Evolutionary conservation across 2,888 invertebrate genomes (phyloP).

Genomic region (Hymenopus coronatus): DNA sequence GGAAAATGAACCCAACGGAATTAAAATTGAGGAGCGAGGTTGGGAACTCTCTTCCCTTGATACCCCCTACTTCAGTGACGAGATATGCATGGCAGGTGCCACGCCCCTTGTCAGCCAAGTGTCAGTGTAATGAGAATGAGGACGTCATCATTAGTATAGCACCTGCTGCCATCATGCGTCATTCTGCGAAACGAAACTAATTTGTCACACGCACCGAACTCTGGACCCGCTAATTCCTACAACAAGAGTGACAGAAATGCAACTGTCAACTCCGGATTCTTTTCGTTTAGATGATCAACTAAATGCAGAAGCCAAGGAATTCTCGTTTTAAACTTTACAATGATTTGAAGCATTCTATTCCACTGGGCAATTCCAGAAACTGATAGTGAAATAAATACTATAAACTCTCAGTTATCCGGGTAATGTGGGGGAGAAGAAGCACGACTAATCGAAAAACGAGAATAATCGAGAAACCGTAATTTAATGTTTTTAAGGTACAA

Average conservation of each 20-base stretch:
- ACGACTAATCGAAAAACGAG: no score
- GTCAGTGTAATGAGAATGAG: neutral
- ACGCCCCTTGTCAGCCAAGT: neutral
- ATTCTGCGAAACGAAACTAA: conserved; percentile 19
- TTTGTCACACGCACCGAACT: neutral
- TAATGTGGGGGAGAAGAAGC: no score
- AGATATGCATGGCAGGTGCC: neutral
- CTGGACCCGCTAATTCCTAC: neutral
- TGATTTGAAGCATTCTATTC: no score
- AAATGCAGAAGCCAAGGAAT: no score
- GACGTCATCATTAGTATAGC: neutral
- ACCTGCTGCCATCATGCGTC: neutral
- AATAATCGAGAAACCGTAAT: no score
- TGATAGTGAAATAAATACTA: no score
- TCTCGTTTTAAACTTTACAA: no score
- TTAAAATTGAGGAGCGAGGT: neutral
- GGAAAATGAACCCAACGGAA: neutral
- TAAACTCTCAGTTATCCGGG: no score
- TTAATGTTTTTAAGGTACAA: no score
- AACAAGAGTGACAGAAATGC: neutral
- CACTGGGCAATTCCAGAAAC: no score
- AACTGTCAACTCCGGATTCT: neutral
- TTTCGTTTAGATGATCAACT: no score
- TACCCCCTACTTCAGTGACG: neutral
- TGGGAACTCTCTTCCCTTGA: neutral